Conservation (phyloP, 37 sponge, comb jelly and placozoan species). For the Crambe crambe region DNA sequence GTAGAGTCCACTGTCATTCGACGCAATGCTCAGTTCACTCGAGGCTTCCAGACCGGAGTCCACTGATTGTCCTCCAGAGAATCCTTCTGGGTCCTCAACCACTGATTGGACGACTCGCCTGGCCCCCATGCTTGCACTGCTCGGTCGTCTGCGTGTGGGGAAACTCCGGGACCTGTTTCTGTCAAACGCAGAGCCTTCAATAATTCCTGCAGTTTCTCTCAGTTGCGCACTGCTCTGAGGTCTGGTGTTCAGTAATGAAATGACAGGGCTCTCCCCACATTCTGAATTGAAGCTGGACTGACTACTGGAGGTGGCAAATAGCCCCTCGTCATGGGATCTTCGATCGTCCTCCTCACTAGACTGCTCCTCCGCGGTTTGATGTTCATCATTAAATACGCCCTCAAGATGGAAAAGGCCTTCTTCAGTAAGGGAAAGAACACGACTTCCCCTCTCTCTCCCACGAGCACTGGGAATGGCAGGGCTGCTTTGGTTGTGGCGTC, state of each 20-base stretch:
- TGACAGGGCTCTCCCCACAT: neutral
- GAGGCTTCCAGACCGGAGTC: constrained; percentile 14
- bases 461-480: neutral
- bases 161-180: neutral
- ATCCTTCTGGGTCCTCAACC: neutral
- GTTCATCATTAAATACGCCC: neutral
- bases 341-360: neutral
- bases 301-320: neutral
- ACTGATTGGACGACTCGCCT: neutral
- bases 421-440: neutral
- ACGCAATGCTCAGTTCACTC: neutral
- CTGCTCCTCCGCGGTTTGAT: neutral
- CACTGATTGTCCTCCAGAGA: neutral
- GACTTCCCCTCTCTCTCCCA: neutral
- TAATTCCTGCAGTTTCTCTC: neutral
- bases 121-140: neutral
- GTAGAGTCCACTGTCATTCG: neutral
- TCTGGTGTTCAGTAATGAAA: neutral
- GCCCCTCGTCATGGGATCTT: neutral
- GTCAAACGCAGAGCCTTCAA: neutral
- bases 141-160: neutral
- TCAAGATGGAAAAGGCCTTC: neutral
- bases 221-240: neutral
- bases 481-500: neutral
- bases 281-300: neutral